These are phyloP conservation scores for Argentina silus DNA, from an alignment of 2,797 vertebrate species.

Conservation along the genomic window DNA sequence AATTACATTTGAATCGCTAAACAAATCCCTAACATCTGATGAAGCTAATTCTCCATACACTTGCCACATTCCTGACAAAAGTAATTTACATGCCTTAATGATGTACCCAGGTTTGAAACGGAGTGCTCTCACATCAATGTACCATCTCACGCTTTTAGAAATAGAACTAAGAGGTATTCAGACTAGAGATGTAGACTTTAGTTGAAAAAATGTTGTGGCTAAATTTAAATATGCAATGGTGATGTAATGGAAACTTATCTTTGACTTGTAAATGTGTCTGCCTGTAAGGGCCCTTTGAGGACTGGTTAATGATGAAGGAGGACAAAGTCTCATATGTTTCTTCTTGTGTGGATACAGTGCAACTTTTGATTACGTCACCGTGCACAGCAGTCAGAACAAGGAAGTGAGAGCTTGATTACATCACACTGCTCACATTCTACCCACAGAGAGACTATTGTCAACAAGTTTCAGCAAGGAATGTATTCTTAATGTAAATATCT, in stretches of 20 bases:
- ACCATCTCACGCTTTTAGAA: neutral
- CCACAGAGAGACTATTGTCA: slow-evolving; percentile 58
- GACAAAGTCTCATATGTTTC: slow-evolving; percentile 53
- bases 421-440: slow-evolving; percentile 31
- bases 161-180: neutral
- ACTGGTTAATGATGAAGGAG: slow-evolving; percentile 27
- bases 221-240: slow-evolving; percentile 5
- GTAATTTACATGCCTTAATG: neutral
- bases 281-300: slow-evolving; percentile 13
- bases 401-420: slow-evolving; percentile 54
- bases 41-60: neutral
- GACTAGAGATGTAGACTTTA: neutral
- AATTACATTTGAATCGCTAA: neutral
- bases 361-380: slow-evolving; percentile 53
- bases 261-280: slow-evolving; percentile 31
- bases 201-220: neutral
- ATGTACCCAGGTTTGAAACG: neutral
- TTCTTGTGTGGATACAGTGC: slow-evolving; percentile 36
- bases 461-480: slow-evolving; percentile 44
- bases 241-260: slow-evolving; percentile 12
- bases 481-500: slow-evolving; percentile 55
- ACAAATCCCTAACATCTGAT: neutral
- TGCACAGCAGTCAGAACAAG: slow-evolving; percentile 35
- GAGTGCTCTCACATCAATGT: neutral
- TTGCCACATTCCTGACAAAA: neutral